Conservation (phyloP, 2,797 vertebrate species). For the Atherinosoma microstoma region DNA sequence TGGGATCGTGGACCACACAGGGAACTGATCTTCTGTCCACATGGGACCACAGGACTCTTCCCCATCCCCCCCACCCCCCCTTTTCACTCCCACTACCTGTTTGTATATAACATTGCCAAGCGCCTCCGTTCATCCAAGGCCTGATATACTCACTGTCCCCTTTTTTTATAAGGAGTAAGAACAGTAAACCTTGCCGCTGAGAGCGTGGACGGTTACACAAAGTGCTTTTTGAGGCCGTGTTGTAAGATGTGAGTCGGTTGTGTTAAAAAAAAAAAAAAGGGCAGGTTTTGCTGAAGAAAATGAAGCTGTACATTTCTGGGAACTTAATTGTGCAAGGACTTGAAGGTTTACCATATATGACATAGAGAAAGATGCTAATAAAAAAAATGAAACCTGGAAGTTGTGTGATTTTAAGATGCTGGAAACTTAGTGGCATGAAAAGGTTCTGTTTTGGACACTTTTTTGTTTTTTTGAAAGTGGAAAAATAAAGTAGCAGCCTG, state of each 20-base stretch:
- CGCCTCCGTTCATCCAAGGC: slow-evolving; percentile 65
- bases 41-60: slow-evolving; percentile 38
- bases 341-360: slow-evolving; percentile 65
- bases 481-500: too few relatives aligned
- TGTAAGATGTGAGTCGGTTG: slow-evolving; percentile 15
- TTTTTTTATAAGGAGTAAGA: slow-evolving; percentile 61
- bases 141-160: slow-evolving; percentile 60
- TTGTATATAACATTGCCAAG: slow-evolving; percentile 81
- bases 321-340: slow-evolving; percentile 73
- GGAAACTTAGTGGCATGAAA: too few relatives aligned
- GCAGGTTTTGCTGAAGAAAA: slow-evolving; percentile 49
- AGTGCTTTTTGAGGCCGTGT: slow-evolving; percentile 46
- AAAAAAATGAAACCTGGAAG: slow-evolving; percentile 58
- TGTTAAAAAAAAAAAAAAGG: slow-evolving; percentile 9
- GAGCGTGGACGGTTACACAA: slow-evolving; percentile 53
- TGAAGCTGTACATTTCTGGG: slow-evolving; percentile 69
- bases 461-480: too few relatives aligned
- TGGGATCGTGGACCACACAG: slow-evolving; percentile 60
- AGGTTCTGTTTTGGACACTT: too few relatives aligned
- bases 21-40: slow-evolving; percentile 47
- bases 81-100: slow-evolving; percentile 55
- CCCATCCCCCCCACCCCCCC: not conserved
- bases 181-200: slow-evolving; percentile 47
- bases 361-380: slow-evolving; percentile 72
- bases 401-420: slow-evolving; percentile 29